These are phyloP conservation scores for Xyliphius kryptos DNA, from an alignment of 2,113 vertebrate genomes.

Conservation along the genomic window DNA sequence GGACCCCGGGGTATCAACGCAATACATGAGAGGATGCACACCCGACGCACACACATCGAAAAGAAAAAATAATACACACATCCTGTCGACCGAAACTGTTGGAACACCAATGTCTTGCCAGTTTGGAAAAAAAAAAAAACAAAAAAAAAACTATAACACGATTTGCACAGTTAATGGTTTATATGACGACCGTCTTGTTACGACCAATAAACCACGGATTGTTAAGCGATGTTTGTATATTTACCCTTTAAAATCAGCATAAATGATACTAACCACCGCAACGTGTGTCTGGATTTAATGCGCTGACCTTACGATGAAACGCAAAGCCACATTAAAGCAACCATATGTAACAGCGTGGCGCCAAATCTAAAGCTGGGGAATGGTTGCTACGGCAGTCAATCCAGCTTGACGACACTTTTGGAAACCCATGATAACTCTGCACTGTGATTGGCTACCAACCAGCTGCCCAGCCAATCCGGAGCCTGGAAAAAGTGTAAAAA, in stretches of 20 bases:
- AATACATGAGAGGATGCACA: constrained; percentile 35
- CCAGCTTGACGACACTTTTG: no score
- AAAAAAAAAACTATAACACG: constrained; percentile 20
- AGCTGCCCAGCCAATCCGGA: no score
- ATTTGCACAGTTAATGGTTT: constrained; percentile 41
- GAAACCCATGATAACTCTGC: no score
- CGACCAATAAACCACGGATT: constrained; percentile 26
- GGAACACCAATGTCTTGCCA: constrained; percentile 41
- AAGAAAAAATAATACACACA: no score
- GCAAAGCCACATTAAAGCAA: not conserved
- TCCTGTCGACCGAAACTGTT: constrained; percentile 42
- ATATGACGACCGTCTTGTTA: constrained; percentile 41
- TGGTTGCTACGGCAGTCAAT: no score
- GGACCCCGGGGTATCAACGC: constrained; percentile 36
- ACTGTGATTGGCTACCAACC: no score
- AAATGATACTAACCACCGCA: not conserved
- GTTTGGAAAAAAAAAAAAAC: constrained; percentile 37
- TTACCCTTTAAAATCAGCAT: not conserved
- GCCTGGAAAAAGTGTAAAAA: no score
- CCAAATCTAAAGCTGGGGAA: no score
- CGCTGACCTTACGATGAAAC: not conserved
- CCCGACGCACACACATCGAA: not conserved
- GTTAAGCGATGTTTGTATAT: constrained; percentile 11
- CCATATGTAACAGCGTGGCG: no score
- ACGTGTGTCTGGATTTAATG: not conserved